Conservation (phyloP, 2,113 vertebrate species). For the Percina caprodes region DNA sequence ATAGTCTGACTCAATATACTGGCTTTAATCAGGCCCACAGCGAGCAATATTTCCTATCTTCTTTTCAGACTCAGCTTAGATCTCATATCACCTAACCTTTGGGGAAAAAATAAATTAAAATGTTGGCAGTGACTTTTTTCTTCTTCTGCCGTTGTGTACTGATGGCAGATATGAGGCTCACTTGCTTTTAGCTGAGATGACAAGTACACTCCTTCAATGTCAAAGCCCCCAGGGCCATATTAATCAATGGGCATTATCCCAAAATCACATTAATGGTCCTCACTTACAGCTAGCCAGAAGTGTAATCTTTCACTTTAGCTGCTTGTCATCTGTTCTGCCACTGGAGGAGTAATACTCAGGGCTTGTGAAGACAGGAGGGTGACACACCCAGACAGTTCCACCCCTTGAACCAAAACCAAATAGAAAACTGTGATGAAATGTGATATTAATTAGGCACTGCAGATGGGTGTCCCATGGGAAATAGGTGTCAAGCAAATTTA, state of each 20-base stretch:
- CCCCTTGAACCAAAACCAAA: slow-evolving; percentile 41
- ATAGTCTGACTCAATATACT: slow-evolving; percentile 45
- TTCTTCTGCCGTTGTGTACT: slow-evolving; percentile 19
- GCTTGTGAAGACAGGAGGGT: slow-evolving; percentile 15
- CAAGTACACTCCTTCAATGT: slow-evolving; percentile 69
- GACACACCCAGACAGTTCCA: slow-evolving; percentile 33
- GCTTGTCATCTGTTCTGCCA: slow-evolving; percentile 39
- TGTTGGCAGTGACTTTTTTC: slow-evolving; percentile 40
- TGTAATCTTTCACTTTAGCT: slow-evolving; percentile 66
- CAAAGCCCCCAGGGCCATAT: slow-evolving; percentile 53
- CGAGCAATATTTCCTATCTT: slow-evolving; percentile 55
- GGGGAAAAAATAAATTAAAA: slow-evolving; percentile 68
- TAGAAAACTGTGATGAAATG: slow-evolving; percentile 25
- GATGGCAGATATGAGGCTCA: slow-evolving; percentile 58
- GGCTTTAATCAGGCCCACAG: slow-evolving; percentile 64
- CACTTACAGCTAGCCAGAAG: slow-evolving; percentile 51
- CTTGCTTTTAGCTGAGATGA: slow-evolving; percentile 53
- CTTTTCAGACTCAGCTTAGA: slow-evolving; percentile 42
- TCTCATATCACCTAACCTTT: slow-evolving; percentile 66
- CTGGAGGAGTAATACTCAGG: slow-evolving; percentile 30
- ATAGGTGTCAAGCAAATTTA: slow-evolving; percentile 59
- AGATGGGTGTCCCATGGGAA: slow-evolving; percentile 18
- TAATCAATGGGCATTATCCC: slow-evolving; percentile 74
- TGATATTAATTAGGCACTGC: slow-evolving; percentile 58
- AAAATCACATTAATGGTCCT: slow-evolving; percentile 72